Evolutionary conservation across 2,888 invertebrate genomes (phyloP), one percentile per base, ranked within the genome.

Genomic region (Pyrrhosoma nymphula): DNA sequence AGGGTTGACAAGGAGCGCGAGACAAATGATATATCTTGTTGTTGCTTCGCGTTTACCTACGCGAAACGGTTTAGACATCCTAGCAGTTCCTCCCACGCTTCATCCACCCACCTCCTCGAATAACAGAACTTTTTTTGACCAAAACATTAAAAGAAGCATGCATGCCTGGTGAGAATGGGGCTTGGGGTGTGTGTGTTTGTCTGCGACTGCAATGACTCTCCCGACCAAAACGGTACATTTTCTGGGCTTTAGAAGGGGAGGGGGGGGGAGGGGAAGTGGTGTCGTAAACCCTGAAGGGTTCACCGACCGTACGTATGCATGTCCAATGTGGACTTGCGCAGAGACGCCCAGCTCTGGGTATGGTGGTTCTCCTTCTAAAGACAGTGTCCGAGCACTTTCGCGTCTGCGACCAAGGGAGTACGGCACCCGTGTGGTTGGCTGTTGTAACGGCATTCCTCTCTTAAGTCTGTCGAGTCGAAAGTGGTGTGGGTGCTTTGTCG

Each of bases 71-170:
- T 88, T 55, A 55, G 12, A 3, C 20, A n/a, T 4, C 26, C 20
- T n/a, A 55, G 12, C 0, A 39, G 6, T 16, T 56, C 6, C 89
- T 47, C 89, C 89, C 89, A 89, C 89, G n/a, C 47, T 56, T 89
- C 89, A 4, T 88, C 47, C 39, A 14, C 88, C 47, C 88, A 18
- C 20, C 55, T n/a, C 47, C 10, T 12, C 47, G 89, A 55, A 89
- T 56, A 56, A 89, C n/a, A 89, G 82, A 82, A 82, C 82, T 82
- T 60, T 82, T 60, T n/a, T 35, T 30, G 82, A 82, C 82, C 82
- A 82, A 82, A 82, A 82, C 82, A 82, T 82, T 82, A 35, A 60
- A 60, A 60, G 60, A 60, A 60, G 16, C 18, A 12, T 16, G 82
- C 82, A 82, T 16, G 82, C 30, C 30, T 6, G 30, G 14, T 35